Evolutionary conservation across 2,888 invertebrate genomes (phyloP), one percentile per base, ranked within the genome.

Genomic region (Lepidochitona cinerea): DNA sequence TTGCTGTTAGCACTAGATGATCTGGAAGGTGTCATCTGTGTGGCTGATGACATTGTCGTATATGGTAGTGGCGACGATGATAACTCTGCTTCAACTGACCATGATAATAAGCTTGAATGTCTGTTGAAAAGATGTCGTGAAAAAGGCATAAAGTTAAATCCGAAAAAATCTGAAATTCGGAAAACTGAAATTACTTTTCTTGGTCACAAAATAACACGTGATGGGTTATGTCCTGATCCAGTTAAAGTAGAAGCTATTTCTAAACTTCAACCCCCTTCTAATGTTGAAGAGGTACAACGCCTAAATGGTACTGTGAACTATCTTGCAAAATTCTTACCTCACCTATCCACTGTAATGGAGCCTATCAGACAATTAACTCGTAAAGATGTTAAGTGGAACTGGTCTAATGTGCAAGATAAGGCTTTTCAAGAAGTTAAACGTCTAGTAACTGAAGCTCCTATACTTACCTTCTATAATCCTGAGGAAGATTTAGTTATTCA

Each of bases 231-330:
- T 7, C 37, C 64, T 5, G 73, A 73, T 36, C 65, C 70, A 49
- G 23, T 1, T 1, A 73, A 73, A 53, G 49, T 71, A 4, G 36
- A 73, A 52, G 73, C 59, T 14, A 36, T 71, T 7, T 14, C 26
- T 12, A 32, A 71, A 18, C 5, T 73, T 18, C 41, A 29, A 12
- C 29, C 52, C 3, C 71, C 71, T 37, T 23, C 1, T 4, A 36
- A 70, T n/a, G 67, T 35, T 18, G 41, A 4, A 29, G 66, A 23
- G 14, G 35, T 73, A 12, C 71, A 73, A 41, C 26, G 64, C n/a
- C 29, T 67, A 53, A 35, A 33, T 54, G 70, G 70, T 2, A 33
- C 35, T 18, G 73, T 71, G 7, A 73, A 71, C 65, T 73, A 71
- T 33, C 36, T 73, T 1, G 2, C 65, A 14, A 73, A 64, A 49